These are phyloP conservation scores for Epistrophe eligans DNA, from an alignment of 2,888 invertebrate species.

Conservation along the genomic window DNA sequence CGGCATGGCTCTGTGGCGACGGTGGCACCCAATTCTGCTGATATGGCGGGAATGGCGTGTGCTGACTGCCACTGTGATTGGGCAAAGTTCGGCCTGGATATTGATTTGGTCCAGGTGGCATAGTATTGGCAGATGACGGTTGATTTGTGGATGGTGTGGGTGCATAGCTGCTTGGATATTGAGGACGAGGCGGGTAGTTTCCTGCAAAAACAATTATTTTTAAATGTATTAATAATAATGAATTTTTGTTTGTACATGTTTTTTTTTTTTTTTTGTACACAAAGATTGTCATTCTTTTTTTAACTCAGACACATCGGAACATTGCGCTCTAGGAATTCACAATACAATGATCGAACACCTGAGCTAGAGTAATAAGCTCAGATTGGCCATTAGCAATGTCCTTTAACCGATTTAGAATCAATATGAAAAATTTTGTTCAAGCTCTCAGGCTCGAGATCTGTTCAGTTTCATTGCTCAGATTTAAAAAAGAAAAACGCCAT, in stretches of 20 bases:
- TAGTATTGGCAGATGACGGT: constrained; percentile 81
- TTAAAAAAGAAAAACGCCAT: neutral
- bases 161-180: constrained; percentile 86
- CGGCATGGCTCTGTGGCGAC: constrained; percentile 81
- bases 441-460: neutral
- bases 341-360: too few species aligned
- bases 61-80: constrained; percentile 85
- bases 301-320: neutral
- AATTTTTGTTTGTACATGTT: neutral
- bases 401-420: too few species aligned
- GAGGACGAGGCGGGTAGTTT: constrained; percentile 84
- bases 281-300: neutral
- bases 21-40: constrained; percentile 83
- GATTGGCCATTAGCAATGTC: too few species aligned
- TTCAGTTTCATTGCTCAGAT: neutral
- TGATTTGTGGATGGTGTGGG: constrained; percentile 85
- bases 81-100: constrained; percentile 85
- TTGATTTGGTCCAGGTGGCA: constrained; percentile 84
- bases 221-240: neutral
- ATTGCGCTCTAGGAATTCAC: too few species aligned
- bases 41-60: constrained; percentile 83
- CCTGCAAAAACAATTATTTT: constrained; percentile 77
- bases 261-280: neutral
- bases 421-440: too few species aligned
- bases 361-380: too few species aligned